Evolutionary conservation across 1,140 invertebrate genomes (phyloP), one percentile per base, ranked within the genome.

Genomic region (Pygmarrhopalites habei): DNA sequence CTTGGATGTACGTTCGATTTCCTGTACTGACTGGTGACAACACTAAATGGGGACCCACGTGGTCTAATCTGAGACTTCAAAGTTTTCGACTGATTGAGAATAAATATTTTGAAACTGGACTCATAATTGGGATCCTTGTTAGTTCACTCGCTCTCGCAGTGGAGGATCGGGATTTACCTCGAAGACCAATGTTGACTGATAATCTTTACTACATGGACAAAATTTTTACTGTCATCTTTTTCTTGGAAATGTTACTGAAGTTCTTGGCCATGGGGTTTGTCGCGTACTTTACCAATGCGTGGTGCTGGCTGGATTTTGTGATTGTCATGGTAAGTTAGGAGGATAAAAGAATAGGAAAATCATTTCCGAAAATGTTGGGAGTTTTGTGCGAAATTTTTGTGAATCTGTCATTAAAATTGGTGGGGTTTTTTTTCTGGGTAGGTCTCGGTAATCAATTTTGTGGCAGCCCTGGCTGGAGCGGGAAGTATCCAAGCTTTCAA

Each of bases 341-440:
- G n/a, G n/a, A n/a, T n/a, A n/a, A n/a, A n/a, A n/a, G n/a, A n/a
- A n/a, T n/a, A n/a, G n/a, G n/a, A n/a, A n/a, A n/a, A n/a, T n/a
- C n/a, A n/a, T n/a, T n/a, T n/a, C n/a, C n/a, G n/a, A n/a, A n/a
- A n/a, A n/a, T n/a, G n/a, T n/a, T n/a, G n/a, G n/a, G n/a, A n/a
- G n/a, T n/a, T n/a, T n/a, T n/a, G n/a, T n/a, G n/a, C n/a, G n/a
- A n/a, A n/a, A n/a, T n/a, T n/a, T n/a, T n/a, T n/a, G n/a, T 67
- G 95, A 98, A 82, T 98, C 98, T 78, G 85, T 97, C 72, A 98
- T 98, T 80, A 94, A 98, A 70, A 92, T 95, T 87, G 94, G 97
- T 14, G n/a, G 17, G 25, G 15, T 28, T 56, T 23, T 41, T n/a
- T n/a, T n/a, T n/a, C n/a, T n/a, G n/a, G n/a, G n/a, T 39, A 58